A percentile compares a stretch with the other conserved stretches of the same genome.
Conservation (phyloP, 2,888 invertebrate genomes). For the Pseudanteris insignis region DNA sequence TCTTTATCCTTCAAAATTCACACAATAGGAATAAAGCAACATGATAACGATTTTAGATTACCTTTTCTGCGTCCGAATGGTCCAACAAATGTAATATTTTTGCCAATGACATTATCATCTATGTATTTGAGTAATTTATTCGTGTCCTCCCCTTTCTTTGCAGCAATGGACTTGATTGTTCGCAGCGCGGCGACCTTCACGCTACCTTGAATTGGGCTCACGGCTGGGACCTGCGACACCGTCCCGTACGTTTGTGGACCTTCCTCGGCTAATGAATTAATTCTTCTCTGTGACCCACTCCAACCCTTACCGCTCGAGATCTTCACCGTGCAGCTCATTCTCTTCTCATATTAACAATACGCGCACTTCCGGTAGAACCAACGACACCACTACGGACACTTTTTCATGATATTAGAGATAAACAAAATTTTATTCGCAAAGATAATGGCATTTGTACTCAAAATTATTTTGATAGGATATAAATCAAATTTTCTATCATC, state of each 20-base stretch:
- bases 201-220: slow-evolving; percentile 16
- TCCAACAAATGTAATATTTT: slow-evolving; percentile 81
- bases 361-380: slow-evolving; percentile 16
- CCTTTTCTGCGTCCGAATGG: slow-evolving; percentile 86
- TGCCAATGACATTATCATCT: slow-evolving; percentile 83
- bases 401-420: slow-evolving; percentile 4
- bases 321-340: slow-evolving; percentile 65
- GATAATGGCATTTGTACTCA: too few species aligned
- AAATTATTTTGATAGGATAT: too few species aligned
- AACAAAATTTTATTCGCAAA: not conserved
- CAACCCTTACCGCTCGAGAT: slow-evolving; percentile 62
- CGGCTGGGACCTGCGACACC: slow-evolving; percentile 8
- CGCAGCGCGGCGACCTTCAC: slow-evolving; percentile 60
- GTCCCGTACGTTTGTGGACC: slow-evolving; percentile 20
- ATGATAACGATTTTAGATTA: slow-evolving; percentile 52
- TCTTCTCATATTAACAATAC: slow-evolving; percentile 55
- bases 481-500: too few species aligned
- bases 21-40: too few species aligned
- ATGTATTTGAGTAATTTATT: slow-evolving; percentile 73
- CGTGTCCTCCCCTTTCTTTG: slow-evolving; percentile 74
- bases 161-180: slow-evolving; percentile 60
- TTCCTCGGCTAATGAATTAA: slow-evolving; percentile 61
- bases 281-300: slow-evolving; percentile 61
- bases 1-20: too few species aligned
- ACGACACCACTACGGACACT: slow-evolving; percentile 22